Conservation (phyloP, 2,888 invertebrate species). For the Nomada lathburiana region DNA sequence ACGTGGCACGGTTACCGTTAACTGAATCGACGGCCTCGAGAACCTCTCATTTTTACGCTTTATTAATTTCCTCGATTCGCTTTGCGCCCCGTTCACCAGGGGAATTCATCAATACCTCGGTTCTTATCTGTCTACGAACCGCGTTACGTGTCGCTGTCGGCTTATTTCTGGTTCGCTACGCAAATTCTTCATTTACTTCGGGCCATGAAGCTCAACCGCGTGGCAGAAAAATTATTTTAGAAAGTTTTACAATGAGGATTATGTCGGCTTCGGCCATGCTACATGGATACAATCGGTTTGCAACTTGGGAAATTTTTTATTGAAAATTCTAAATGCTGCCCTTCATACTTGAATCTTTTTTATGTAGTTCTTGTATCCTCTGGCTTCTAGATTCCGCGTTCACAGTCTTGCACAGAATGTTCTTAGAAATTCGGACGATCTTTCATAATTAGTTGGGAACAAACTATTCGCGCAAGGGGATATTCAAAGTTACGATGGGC, state of each 20-base stretch:
- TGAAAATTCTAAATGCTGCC: not conserved
- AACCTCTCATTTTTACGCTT: slow-evolving; percentile 57
- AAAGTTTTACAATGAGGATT: not conserved
- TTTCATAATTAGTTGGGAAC: not conserved
- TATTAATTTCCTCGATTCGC: slow-evolving; percentile 52
- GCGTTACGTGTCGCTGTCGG: slow-evolving; percentile 10
- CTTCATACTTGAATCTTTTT: too few relatives aligned
- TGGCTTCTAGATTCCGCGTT: too few relatives aligned
- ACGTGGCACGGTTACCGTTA: slow-evolving; percentile 60
- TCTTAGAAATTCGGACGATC: not conserved
- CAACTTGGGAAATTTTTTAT: not conserved
- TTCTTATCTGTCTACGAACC: slow-evolving; percentile 15
- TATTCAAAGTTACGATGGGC: slow-evolving; percentile 14
- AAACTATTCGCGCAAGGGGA: not conserved
- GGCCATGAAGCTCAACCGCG: not conserved
- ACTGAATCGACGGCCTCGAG: slow-evolving; percentile 40
- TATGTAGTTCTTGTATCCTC: too few relatives aligned
- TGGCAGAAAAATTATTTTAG: not conserved
- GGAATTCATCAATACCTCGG: slow-evolving; percentile 24
- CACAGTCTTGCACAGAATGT: not conserved
- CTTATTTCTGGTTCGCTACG: slow-evolving; percentile 31
- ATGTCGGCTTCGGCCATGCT: not conserved
- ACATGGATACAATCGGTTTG: not conserved
- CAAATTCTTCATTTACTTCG: not conserved
- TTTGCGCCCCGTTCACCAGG: slow-evolving; percentile 19